Conservation (phyloP, 2,888 invertebrate genomes). For the Amblyteles armatorius region DNA sequence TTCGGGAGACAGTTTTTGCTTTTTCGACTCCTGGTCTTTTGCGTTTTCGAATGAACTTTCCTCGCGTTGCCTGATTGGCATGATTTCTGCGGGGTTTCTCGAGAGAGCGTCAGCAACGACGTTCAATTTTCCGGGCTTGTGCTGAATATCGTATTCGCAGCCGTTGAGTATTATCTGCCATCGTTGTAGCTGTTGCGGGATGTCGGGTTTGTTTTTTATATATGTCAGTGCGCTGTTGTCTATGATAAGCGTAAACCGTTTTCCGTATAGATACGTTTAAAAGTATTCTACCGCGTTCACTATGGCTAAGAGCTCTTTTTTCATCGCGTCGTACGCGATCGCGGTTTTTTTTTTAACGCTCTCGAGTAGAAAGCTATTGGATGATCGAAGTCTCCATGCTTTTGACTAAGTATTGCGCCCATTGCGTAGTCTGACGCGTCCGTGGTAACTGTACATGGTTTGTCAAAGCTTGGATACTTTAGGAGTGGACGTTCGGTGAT, state of each 20-base stretch:
- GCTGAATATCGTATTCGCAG: not conserved
- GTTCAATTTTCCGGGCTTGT: too few species aligned
- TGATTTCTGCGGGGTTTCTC: not conserved
- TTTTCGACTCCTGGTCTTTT: not conserved
- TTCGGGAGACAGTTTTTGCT: not conserved
- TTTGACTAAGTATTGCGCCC: slow-evolving; percentile 45
- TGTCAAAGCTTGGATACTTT: slow-evolving; percentile 24
- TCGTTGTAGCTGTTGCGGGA: slow-evolving; percentile 42
- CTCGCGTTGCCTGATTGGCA: slow-evolving; percentile 14
- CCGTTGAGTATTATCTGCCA: slow-evolving; percentile 45
- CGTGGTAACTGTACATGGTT: slow-evolving; percentile 49
- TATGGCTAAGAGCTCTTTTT: slow-evolving; percentile 35
- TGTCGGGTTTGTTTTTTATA: slow-evolving; percentile 38
- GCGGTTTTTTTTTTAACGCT: not conserved
- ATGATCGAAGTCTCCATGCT: not conserved
- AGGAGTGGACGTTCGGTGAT: slow-evolving; percentile 41
- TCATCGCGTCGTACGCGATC: not conserved
- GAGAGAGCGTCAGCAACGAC: not conserved
- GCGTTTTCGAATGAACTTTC: not conserved
- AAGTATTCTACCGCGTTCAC: slow-evolving; percentile 11
- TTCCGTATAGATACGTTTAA: not conserved
- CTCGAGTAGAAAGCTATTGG: not conserved
- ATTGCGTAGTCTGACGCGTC: slow-evolving; percentile 49
- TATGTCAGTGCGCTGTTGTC: slow-evolving; percentile 53
- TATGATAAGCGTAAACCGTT: slow-evolving; percentile 36